Evolutionary conservation across 2,113 vertebrate genomes (phyloP).

Genomic region (Pseudorhombus dupliciocellatus): DNA sequence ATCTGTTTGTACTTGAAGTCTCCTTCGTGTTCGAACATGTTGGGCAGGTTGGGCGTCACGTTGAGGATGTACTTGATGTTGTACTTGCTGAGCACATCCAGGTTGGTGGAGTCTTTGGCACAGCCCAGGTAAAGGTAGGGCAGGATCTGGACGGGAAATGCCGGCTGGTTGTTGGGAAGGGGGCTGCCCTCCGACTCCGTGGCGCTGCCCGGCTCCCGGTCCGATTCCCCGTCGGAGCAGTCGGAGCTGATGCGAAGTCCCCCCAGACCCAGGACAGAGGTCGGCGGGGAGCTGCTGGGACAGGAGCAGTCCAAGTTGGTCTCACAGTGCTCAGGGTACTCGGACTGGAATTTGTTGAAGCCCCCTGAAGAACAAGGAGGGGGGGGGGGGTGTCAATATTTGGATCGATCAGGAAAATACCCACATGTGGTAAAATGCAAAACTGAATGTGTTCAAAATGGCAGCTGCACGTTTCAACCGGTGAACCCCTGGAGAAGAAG

Average conservation of each 20-base stretch:
- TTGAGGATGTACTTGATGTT: slow-evolving; percentile 99
- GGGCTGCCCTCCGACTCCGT: slow-evolving; percentile 96
- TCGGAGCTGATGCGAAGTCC: slow-evolving; percentile 95
- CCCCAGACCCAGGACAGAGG: slow-evolving; percentile 91
- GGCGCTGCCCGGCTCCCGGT: slow-evolving; percentile 95
- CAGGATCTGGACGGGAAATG: slow-evolving; percentile 97
- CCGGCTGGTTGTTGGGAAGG: slow-evolving; percentile 91
- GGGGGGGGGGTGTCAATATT: background rate
- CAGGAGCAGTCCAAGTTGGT: slow-evolving; percentile 93
- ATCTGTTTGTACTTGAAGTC: slow-evolving; percentile 99
- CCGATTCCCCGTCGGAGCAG: slow-evolving; percentile 95
- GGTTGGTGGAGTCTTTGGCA: slow-evolving; percentile 98
- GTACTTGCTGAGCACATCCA: slow-evolving; percentile 95
- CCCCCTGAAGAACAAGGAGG: slow-evolving; percentile 82
- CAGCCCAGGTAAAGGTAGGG: slow-evolving; percentile 98
- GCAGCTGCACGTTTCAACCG: background rate
- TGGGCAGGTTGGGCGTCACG: slow-evolving; percentile 98
- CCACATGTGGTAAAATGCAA: background rate
- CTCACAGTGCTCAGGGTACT: slow-evolving; percentile 96
- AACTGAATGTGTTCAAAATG: background rate
- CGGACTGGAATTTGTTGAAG: slow-evolving; percentile 97
- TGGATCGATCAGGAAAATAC: background rate
- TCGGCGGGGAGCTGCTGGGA: slow-evolving; percentile 90
- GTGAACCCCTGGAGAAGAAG: background rate
- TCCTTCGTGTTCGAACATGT: slow-evolving; percentile 96